These are phyloP conservation scores for Thumatha senex DNA, from an alignment of 2,888 invertebrate genomes.

Conservation along the genomic window DNA sequence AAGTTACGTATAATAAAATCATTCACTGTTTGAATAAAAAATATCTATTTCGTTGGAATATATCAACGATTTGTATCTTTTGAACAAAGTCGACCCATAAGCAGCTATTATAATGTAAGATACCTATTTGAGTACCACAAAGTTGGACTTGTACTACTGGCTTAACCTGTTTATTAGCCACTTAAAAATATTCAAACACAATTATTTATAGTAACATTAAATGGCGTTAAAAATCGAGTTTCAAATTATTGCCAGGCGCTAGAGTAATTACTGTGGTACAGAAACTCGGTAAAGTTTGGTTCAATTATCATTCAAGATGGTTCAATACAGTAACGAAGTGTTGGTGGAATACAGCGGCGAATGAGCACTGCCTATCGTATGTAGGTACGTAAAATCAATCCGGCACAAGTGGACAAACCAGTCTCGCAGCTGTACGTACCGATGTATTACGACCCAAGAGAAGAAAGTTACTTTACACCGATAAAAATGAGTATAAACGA, in stretches of 20 bases:
- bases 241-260: slow-evolving; percentile 1
- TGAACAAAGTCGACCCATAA: too few relatives aligned
- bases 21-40: too few relatives aligned
- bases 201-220: neutral
- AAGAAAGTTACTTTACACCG: slow-evolving; percentile 49
- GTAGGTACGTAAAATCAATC: slow-evolving; percentile 81
- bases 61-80: too few relatives aligned
- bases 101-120: too few relatives aligned
- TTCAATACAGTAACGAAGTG: slow-evolving; percentile 67
- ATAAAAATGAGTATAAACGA: slow-evolving; percentile 30
- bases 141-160: slow-evolving; percentile 1
- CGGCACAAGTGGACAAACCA: slow-evolving; percentile 81
- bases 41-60: too few relatives aligned
- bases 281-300: slow-evolving; percentile 5
- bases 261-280: slow-evolving; percentile 1
- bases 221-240: slow-evolving; percentile 3
- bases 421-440: slow-evolving; percentile 75
- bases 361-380: slow-evolving; percentile 65
- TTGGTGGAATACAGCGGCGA: slow-evolving; percentile 57
- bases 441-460: slow-evolving; percentile 64
- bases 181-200: neutral
- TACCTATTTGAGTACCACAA: neutral
- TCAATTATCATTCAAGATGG: slow-evolving; percentile 37
- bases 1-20: too few relatives aligned
- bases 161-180: neutral